Percentiles rank a stretch among this genome's conserved stretches.
These are phyloP conservation scores for Stegostoma tigrinum DNA, from an alignment of 2,113 vertebrate species.

Conservation along the genomic window DNA sequence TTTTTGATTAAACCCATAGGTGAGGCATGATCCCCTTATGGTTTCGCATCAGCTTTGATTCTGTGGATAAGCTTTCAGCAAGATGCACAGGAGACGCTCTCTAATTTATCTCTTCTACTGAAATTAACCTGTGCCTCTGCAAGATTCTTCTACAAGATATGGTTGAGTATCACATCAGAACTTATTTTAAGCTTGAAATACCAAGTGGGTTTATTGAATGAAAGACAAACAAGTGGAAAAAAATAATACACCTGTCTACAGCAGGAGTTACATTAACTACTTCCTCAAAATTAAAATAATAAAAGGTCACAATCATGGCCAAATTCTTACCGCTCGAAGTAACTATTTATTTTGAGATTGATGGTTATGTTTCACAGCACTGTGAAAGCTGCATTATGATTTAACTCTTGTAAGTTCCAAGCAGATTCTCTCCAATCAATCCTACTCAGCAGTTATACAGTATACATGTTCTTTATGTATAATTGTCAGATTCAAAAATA, in stretches of 20 bases:
- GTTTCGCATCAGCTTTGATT: background rate
- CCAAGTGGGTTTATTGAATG: background rate
- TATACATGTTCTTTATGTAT: background rate
- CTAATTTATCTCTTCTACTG: background rate
- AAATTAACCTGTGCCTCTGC: slow-evolving; percentile 4
- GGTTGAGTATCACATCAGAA: background rate
- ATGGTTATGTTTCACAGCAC: background rate
- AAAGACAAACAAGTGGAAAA: background rate
- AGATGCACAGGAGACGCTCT: background rate
- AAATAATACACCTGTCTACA: background rate
- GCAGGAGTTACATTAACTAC: background rate
- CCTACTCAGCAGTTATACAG: background rate
- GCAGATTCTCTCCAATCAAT: slow-evolving; percentile 1
- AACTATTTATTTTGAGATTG: background rate
- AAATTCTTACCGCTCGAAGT: background rate
- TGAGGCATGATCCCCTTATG: background rate
- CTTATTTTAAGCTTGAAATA: background rate
- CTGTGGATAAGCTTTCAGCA: background rate
- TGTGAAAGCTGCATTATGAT: background rate
- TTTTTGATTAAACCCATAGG: background rate
- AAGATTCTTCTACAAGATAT: background rate
- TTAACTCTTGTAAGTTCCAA: background rate
- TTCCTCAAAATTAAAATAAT: background rate
- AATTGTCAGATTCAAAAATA: background rate
- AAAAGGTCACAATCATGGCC: background rate